phyloP scores from a whole-genome alignment of 37 sponge, comb jelly and placozoan species.

The Haliclona indistincta region DNA sequence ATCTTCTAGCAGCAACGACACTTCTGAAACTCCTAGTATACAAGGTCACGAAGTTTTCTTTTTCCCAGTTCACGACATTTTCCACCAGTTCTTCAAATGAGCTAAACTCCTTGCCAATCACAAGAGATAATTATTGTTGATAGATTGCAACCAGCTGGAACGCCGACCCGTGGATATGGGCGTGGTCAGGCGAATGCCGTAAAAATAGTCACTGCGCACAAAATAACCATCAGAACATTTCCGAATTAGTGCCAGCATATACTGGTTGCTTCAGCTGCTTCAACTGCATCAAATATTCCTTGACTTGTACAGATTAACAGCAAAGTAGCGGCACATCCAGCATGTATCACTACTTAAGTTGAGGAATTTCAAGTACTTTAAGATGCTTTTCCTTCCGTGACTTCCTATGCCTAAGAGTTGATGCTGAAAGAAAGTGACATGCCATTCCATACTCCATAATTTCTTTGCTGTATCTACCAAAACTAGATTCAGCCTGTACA shows the following conservation, averaged over 20 bases:
- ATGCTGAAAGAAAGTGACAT: constrained; percentile 13
- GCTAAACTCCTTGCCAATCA: too few relatives aligned
- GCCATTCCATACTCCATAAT: not conserved
- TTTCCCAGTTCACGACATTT: too few relatives aligned
- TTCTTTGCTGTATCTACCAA: constrained; percentile 8
- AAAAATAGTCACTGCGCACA: too few relatives aligned
- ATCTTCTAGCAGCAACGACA: not conserved
- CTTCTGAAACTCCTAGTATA: not conserved
- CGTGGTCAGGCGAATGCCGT: too few relatives aligned
- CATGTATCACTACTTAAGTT: constrained; percentile 27
- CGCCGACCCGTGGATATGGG: too few relatives aligned
- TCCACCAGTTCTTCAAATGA: too few relatives aligned
- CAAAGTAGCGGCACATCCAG: constrained; percentile 21
- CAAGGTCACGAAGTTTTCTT: not conserved
- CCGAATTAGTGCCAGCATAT: constrained; percentile 6
- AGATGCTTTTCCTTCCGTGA: constrained; percentile 11
- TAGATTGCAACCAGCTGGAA: too few relatives aligned
- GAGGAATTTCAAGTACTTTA: constrained; percentile 33
- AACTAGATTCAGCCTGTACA: constrained; percentile 19
- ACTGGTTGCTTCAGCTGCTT: constrained; percentile 26
- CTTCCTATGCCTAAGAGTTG: constrained; percentile 19
- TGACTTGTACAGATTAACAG: constrained; percentile 24
- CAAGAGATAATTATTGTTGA: too few relatives aligned
- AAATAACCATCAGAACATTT: too few relatives aligned
- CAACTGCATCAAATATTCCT: constrained; percentile 16